Conservation (phyloP, 1,140 invertebrate genomes). For the Globodera rostochiensis region DNA sequence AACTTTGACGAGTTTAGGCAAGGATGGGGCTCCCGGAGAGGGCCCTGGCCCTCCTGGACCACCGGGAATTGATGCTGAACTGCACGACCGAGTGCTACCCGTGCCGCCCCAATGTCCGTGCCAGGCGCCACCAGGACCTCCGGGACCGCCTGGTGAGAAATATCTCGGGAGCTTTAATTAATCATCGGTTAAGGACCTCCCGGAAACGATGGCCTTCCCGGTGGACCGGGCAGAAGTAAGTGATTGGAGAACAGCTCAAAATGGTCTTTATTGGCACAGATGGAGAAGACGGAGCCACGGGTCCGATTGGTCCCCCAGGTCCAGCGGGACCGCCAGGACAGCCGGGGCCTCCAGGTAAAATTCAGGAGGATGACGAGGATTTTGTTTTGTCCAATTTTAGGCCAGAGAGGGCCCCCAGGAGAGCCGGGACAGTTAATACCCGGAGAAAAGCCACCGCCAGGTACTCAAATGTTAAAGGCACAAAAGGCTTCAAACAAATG, state of each 20-base stretch:
- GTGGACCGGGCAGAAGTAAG: conserved; percentile 53
- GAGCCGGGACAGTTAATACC: conserved; percentile 62
- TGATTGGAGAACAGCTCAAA: conserved; percentile 7
- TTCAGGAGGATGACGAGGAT: neutral
- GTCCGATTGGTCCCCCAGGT: conserved; percentile 51
- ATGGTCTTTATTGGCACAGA: conserved; percentile 33
- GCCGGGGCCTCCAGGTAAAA: conserved; percentile 47
- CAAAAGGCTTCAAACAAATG: neutral
- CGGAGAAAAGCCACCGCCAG: conserved; percentile 54
- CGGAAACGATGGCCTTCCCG: conserved; percentile 60
- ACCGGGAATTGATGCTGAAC: conserved; percentile 62
- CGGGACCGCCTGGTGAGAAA: conserved; percentile 51
- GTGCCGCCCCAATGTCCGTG: conserved; percentile 64
- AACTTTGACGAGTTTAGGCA: conserved; percentile 20
- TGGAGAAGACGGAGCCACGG: conserved; percentile 57
- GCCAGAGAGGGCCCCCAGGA: conserved; percentile 56
- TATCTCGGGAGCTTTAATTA: conserved; percentile 18
- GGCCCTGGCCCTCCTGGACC: conserved; percentile 56
- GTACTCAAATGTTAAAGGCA: conserved; percentile 14
- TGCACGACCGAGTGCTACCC: conserved; percentile 65
- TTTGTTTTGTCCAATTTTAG: conserved; percentile 22
- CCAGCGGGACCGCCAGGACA: conserved; percentile 58
- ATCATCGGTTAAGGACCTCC: conserved; percentile 43
- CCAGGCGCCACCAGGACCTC: conserved; percentile 54
- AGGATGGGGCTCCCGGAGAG: conserved; percentile 60